Evolutionary conservation across 2,888 invertebrate species (phyloP).

Genomic region (Nipponacmea schrenckii): DNA sequence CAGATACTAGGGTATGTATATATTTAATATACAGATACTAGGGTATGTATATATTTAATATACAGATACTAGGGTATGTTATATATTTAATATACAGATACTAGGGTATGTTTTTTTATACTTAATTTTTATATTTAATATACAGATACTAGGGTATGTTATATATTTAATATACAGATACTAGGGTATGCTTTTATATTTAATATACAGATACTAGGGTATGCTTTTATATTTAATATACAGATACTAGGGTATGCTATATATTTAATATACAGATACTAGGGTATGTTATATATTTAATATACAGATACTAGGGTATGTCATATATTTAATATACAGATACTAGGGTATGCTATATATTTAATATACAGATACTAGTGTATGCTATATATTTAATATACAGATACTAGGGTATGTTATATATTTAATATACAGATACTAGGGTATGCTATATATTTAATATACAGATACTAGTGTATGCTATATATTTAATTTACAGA

Average conservation of each 20-base stretch:
- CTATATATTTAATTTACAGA: slow-evolving; percentile 21
- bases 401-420: slow-evolving; percentile 25
- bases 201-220: slow-evolving; percentile 28
- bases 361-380: slow-evolving; percentile 27
- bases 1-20: slow-evolving; percentile 25
- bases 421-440: slow-evolving; percentile 22
- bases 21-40: slow-evolving; percentile 19
- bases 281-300: slow-evolving; percentile 25
- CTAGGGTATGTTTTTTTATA: slow-evolving; percentile 20
- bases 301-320: slow-evolving; percentile 28
- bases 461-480: slow-evolving; percentile 27
- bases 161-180: slow-evolving; percentile 21
- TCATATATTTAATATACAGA: slow-evolving; percentile 21
- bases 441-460: slow-evolving; percentile 25
- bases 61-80: slow-evolving; percentile 27
- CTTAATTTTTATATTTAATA: slow-evolving; percentile 1
- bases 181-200: slow-evolving; percentile 23
- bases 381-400: slow-evolving; percentile 20
- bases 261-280: slow-evolving; percentile 22
- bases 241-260: slow-evolving; percentile 24
- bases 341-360: slow-evolving; percentile 21
- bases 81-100: slow-evolving; percentile 21
- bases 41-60: slow-evolving; percentile 25
- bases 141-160: slow-evolving; percentile 27
- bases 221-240: slow-evolving; percentile 17